Evolutionary conservation across 2,113 vertebrate genomes (phyloP), one percentile per base, ranked within the genome.

Genomic region (Atrichornis clamosus): DNA sequence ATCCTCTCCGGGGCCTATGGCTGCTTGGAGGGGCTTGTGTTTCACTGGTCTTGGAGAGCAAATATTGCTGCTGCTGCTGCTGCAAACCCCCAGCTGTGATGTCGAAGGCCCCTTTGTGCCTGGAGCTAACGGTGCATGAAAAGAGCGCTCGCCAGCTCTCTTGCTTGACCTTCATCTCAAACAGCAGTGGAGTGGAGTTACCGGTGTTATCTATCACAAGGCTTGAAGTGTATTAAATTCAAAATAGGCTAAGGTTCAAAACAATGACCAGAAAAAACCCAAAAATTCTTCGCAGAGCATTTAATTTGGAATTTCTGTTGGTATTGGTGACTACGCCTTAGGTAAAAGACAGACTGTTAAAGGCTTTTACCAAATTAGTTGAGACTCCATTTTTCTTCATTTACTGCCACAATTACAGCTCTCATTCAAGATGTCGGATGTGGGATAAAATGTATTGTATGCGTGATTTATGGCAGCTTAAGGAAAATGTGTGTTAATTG

Each of bases 41-140:
- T 83, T 64, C 68, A 18, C 59, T 24, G 2, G 64, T 56, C 84
- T 90, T 84, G 84, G 91, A 78, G 75, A 86, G 94, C 76, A 62
- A 75, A 63, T 84, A 78, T 50, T 84, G 87, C 84, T 96, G 76
- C 86, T 90, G 88, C 92, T 78, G 84, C 72, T 89, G 95, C 95
- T 87, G 81, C 76, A 89, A 88, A 47, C 85, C 93, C 72, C 96
- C 81, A 67, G 70, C 94, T 81, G 95, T 2, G 91, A 56, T 78
- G 90, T 79, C 39, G 62, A 97, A 95, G 93, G 94, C 93, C 89
- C 89, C 95, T 96, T 95, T 89, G 95, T 97, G 93, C 95, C 95
- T 86, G 94, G 84, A 95, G 95, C 95, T 95, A 95, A 95, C 91
- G 27, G 94, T 17, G 91, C 93, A 93, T 94, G 96, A 95, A 95